Evolutionary conservation across 2,888 invertebrate species (phyloP).

Genomic region (Cryptocheilus praepositus): DNA sequence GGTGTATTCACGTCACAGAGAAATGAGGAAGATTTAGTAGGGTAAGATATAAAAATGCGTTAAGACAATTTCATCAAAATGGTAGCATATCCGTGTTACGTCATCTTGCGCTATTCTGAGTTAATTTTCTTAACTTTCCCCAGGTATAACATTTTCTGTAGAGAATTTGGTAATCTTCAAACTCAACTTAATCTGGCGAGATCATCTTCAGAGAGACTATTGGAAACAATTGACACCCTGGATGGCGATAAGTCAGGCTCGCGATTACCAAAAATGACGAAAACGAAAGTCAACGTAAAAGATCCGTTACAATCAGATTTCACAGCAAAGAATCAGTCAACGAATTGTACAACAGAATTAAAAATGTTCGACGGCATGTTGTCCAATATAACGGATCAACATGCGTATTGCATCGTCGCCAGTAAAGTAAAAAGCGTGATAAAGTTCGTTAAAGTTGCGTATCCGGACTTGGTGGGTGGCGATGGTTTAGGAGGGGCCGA

Average conservation of each 20-base stretch:
- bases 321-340: conserved; percentile 3
- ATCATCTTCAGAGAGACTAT: conserved; percentile 53
- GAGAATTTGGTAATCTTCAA: conserved; percentile 77
- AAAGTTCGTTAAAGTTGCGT: conserved; percentile 84
- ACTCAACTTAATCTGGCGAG: conserved; percentile 76
- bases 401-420: conserved; percentile 78
- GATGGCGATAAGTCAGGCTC: conserved; percentile 37
- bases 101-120: too few relatives aligned
- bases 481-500: conserved; percentile 78
- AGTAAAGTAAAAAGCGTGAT: conserved; percentile 80
- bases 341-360: conserved; percentile 24
- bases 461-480: conserved; percentile 83
- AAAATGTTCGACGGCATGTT: conserved; percentile 44
- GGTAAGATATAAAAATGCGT: conserved; percentile 33
- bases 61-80: too few relatives aligned
- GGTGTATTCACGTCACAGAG: conserved; percentile 65
- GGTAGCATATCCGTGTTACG: too few relatives aligned
- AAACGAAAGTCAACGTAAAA: conserved; percentile 16
- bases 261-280: conserved; percentile 22
- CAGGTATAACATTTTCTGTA: conserved; percentile 78
- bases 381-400: conserved; percentile 39
- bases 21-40: conserved; percentile 64
- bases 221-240: conserved; percentile 6
- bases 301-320: conserved; percentile 26
- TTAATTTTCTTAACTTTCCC: conserved; percentile 49